phyloP scores from a whole-genome alignment of 2,113 vertebrate genomes.

The Passer domesticus region DNA sequence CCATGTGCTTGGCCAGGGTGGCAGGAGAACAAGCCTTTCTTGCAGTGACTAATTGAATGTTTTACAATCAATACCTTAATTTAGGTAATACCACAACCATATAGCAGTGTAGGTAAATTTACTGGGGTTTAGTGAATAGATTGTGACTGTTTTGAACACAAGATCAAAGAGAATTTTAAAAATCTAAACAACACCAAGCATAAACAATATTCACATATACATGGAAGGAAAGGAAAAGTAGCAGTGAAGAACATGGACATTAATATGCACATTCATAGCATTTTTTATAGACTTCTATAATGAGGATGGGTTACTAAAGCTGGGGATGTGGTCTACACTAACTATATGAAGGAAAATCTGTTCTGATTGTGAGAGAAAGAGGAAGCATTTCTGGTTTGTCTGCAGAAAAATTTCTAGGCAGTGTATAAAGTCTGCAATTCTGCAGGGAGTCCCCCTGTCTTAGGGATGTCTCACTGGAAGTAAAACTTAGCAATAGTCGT shows the following conservation, averaged over 20 bases:
- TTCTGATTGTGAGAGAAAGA: neutral
- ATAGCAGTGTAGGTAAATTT: neutral
- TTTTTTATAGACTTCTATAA: neutral
- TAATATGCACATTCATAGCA: neutral
- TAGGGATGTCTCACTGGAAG: neutral
- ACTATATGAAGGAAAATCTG: neutral
- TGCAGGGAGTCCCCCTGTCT: neutral
- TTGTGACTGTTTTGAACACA: neutral
- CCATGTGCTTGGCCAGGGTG: neutral
- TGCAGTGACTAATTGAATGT: neutral
- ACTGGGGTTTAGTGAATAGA: neutral
- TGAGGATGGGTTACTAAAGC: neutral
- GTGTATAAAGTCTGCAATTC: neutral
- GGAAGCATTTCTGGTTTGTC: neutral
- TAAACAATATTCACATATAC: neutral
- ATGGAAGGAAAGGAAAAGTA: neutral
- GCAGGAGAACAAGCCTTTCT: neutral
- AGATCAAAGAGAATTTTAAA: constrained; percentile 18
- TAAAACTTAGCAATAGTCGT: neutral
- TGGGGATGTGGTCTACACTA: neutral
- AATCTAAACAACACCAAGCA: neutral
- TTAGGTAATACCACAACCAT: neutral
- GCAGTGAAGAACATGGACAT: neutral
- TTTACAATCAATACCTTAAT: constrained; percentile 45
- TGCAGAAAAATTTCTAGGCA: neutral